Conservation (phyloP, 2,797 vertebrate species). For the Peromyscus melanophrys region DNA sequence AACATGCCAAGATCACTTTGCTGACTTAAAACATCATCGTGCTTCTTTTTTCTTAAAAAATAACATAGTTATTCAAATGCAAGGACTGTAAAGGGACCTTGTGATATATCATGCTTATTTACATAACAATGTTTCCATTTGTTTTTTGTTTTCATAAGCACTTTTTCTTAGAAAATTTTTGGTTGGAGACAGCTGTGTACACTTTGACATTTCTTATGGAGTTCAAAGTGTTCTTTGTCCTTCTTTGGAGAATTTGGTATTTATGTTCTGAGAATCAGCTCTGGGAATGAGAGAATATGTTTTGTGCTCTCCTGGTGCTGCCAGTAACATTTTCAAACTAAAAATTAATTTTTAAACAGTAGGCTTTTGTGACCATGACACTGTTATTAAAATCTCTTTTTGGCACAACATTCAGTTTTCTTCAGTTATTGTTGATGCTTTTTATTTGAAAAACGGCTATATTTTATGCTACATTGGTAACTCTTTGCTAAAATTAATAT, state of each 20-base stretch:
- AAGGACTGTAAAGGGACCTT: background rate
- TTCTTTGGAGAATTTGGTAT: conserved; percentile 77
- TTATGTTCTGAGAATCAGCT: conserved; percentile 76
- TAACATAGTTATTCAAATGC: background rate
- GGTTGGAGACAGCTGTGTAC: conserved; percentile 72
- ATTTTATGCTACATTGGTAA: conserved; percentile 78
- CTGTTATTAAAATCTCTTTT: conserved; percentile 84
- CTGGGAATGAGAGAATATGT: conserved; percentile 83
- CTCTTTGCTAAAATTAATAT: conserved; percentile 84
- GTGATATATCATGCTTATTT: background rate
- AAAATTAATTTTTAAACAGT: conserved; percentile 88
- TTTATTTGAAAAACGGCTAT: conserved; percentile 69
- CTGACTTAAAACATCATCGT: background rate
- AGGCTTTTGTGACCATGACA: conserved; percentile 82
- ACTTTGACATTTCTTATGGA: conserved; percentile 77
- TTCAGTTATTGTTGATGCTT: conserved; percentile 75
- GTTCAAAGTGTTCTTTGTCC: conserved; percentile 76
- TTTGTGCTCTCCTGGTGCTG: conserved; percentile 82
- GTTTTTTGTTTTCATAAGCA: conserved; percentile 46
- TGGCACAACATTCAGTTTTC: conserved; percentile 79
- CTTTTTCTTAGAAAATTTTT: conserved; percentile 73
- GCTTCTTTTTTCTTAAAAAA: background rate
- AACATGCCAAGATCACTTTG: conserved; percentile 16
- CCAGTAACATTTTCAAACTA: conserved; percentile 83
- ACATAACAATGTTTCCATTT: background rate